Base-by-base conservation (phyloP, 2,888 invertebrate genomes). In the Scelioninae gen. 1 region DNA sequence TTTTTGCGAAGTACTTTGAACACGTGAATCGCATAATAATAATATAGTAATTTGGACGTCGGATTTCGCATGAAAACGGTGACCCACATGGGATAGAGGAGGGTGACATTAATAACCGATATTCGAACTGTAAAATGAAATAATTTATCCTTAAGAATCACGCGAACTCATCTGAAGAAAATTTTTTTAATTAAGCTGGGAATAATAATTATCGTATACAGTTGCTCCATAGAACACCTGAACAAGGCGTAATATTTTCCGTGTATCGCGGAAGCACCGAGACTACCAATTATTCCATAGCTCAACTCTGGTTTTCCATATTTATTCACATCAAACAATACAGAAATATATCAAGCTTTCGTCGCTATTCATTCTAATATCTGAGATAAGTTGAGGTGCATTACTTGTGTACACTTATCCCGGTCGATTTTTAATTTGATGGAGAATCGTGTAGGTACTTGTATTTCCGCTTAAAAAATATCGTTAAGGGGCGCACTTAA, bases 191-290 rank as follows among this genome's bases (percentile, higher is more conserved):
- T 75, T 75, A 75, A 75, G 23, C 55, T 38, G 32, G 29, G 65
- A 65, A 58, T 58, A 58, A 63, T 76, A 68, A 76, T 76, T 76
- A 58, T 53, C 51, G 60, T 29, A 11, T 58, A 55, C 58, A 58
- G 66, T 45, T 66, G 75, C 23, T 51, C 60, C 47, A 51, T 43
- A 23, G 32, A 16, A 34, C 47, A 34, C 53, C 11, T 47, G 55
- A 75, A 75, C 51, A 66, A 76, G 76, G 81, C 66, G 76, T 74
- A 80, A 86, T 86, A 84, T 81, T 86, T 86, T 86, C 85, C 86
- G 84, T 83, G 84, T 83, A 85, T 38, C 56, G 16, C 86, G 86
- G 87, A 86, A 86, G 85, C 86, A 83, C 83, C 58, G 49, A 38
- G 45, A 45, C 49, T 49, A 43, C 43, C 63, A 75, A 75, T 75